Base-by-base conservation (phyloP, 2,797 vertebrate genomes). In the Miichthys miiuy region DNA sequence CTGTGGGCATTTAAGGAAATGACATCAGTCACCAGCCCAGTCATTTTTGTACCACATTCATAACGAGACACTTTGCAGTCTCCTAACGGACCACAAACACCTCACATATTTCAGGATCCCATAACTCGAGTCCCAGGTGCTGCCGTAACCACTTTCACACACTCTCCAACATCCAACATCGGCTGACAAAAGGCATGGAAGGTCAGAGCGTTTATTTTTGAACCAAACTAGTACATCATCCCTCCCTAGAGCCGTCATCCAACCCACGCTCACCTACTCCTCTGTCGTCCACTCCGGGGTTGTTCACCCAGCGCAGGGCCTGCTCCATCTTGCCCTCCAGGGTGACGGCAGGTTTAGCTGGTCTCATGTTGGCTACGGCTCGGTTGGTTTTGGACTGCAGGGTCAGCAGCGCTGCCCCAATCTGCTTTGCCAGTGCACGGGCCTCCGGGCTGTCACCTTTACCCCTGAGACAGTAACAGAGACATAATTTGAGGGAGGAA, bases 261-360 rank as follows among this genome's bases (percentile, higher is more conserved):
- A 72, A 42, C 41, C 42, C 17, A 14, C 6, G 54, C 95, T 95
- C 93, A 99, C 98, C 98, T 11, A 99, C 96, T 85, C 98, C 98
- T 65, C 96, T 96, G 91, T 99, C 98, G 23, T 99, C 97, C 80
- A 97, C 94, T 0, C 96, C 97, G 7, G 98, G 98, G 75, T 97
- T 99, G 91, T 97, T 97, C 79, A 97, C 97, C 98, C 98, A 99
- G 76, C 97, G 96, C 4, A 98, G 96, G 9, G 98, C 98, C 91
- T 99, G 98, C 80, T 99, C 98, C 87, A 99, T 99, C 93, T 99
- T 99, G 67, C 98, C 98, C 86, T 99, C 98, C 78, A 99, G 90
- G 75, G 98, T 98, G 63, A 99, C 94, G 2, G 98, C 98, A 56
- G 98, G 96, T 87, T 99, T 99, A 80, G 97, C 95, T 0, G 98